phyloP scores from a whole-genome alignment of 2,113 vertebrate genomes.

The Podiceps cristatus region DNA sequence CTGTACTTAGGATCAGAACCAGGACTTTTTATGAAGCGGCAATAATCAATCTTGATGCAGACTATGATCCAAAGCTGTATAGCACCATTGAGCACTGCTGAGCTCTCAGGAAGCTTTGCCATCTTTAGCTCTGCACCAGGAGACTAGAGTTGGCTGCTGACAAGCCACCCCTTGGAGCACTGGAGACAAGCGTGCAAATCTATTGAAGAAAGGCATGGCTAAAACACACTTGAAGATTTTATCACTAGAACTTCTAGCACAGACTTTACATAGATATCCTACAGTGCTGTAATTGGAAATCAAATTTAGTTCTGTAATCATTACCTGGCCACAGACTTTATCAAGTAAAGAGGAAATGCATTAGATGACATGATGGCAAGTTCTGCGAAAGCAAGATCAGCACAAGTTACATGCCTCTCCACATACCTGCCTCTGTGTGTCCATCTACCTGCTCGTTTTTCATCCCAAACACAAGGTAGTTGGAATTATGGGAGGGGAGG shows the following conservation, averaged over 20 bases:
- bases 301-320: neutral
- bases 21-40: neutral
- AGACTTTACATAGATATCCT: accelerated
- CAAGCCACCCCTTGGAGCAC: neutral
- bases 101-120: neutral
- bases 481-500: neutral
- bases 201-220: neutral
- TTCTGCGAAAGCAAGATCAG: neutral
- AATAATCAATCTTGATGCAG: neutral
- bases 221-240: neutral
- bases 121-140: neutral
- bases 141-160: neutral
- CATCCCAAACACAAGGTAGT: neutral
- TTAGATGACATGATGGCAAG: neutral
- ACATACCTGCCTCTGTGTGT: neutral
- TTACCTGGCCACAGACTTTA: neutral
- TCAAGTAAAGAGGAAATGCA: neutral
- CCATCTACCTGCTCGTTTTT: neutral
- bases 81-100: neutral
- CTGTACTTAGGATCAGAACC: neutral
- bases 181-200: neutral
- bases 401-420: neutral
- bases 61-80: neutral
- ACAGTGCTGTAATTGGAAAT: neutral
- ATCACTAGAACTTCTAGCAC: neutral